Conservation (phyloP, 2,888 invertebrate species). For the Allophyes oxyacanthae region DNA sequence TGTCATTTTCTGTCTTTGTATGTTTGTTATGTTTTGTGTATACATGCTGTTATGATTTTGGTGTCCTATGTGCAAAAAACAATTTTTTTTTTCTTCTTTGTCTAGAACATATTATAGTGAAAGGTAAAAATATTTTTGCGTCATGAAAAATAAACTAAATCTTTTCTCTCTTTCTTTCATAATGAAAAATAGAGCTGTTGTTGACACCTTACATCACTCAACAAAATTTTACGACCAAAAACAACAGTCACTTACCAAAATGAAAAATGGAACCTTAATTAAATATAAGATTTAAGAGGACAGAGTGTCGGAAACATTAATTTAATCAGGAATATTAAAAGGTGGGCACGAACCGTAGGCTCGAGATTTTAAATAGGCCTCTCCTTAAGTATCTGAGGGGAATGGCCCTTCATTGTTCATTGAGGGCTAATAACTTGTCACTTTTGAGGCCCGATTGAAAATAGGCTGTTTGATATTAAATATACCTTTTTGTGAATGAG, state of each 20-base stretch:
- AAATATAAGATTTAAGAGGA: constrained; percentile 36
- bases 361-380: constrained; percentile 50
- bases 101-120: too few relatives aligned
- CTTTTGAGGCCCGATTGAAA: constrained; percentile 8
- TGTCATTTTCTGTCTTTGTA: too few relatives aligned
- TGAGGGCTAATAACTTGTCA: constrained; percentile 44
- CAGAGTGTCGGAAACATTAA: constrained; percentile 44
- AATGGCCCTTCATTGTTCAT: constrained; percentile 43
- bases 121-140: too few relatives aligned
- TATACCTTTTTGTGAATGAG: too few relatives aligned
- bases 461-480: too few relatives aligned
- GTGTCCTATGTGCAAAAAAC: too few relatives aligned
- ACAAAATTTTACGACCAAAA: constrained; percentile 21
- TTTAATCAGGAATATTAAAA: constrained; percentile 58
- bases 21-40: too few relatives aligned
- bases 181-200: too few relatives aligned
- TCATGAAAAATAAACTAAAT: too few relatives aligned
- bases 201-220: neutral
- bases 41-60: too few relatives aligned
- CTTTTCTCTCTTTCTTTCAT: too few relatives aligned
- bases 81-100: too few relatives aligned
- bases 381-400: constrained; percentile 34
- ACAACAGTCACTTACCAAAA: constrained; percentile 17
- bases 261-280: constrained; percentile 41
- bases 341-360: constrained; percentile 51